phyloP scores from a whole-genome alignment of 1,140 invertebrate genomes.

The Brachionus koreanus region DNA sequence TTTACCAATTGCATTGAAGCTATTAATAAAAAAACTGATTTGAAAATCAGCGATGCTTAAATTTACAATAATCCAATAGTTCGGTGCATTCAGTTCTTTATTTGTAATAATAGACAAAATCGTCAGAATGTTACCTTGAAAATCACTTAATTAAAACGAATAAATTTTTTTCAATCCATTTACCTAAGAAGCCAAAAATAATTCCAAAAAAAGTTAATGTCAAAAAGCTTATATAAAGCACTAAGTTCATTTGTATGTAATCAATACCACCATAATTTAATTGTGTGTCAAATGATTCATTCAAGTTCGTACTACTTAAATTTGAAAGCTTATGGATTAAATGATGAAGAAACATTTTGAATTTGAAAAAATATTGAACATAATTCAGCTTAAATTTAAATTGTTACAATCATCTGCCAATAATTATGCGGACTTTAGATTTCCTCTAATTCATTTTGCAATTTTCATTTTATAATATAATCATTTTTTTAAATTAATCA shows the following conservation, averaged over 20 bases:
- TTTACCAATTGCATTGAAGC: slow-evolving; percentile 17
- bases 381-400: not conserved
- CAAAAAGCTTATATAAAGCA: not conserved
- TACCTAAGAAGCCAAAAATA: not conserved
- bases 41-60: not conserved
- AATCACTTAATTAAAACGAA: not conserved
- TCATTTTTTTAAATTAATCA: too few species aligned
- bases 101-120: not conserved
- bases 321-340: not conserved
- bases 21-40: slow-evolving; percentile 5
- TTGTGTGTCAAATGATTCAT: not conserved
- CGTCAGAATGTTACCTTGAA: not conserved
- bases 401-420: not conserved
- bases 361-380: not conserved
- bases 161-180: not conserved
- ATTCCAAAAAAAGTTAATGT: not conserved
- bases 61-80: slow-evolving; percentile 27
- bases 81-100: not conserved
- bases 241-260: not conserved
- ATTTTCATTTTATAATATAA: too few species aligned
- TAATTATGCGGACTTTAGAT: not conserved
- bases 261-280: not conserved
- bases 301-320: not conserved
- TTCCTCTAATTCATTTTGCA: not conserved
- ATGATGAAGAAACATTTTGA: slow-evolving; percentile 14